A percentile compares a stretch with the other conserved stretches of the same genome.
These are phyloP conservation scores for Karalla daura DNA, from an alignment of 2,797 vertebrate species.

Conservation along the genomic window DNA sequence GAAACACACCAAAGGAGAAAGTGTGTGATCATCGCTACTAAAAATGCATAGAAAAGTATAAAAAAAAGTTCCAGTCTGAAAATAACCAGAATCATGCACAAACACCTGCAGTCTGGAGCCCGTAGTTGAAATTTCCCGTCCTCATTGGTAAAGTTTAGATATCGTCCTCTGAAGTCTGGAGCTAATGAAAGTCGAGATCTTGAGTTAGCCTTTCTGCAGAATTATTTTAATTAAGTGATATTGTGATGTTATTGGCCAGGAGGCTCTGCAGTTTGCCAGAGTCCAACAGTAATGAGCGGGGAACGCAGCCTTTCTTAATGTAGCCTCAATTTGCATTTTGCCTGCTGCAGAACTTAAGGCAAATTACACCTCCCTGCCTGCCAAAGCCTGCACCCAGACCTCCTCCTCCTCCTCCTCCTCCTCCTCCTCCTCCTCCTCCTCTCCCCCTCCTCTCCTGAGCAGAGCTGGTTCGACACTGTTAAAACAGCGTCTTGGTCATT, in stretches of 20 bases:
- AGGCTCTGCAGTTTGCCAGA: conserved; percentile 25
- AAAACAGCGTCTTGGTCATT: conserved; percentile 15
- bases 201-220: conserved; percentile 14
- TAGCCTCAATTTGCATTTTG: conserved; percentile 49
- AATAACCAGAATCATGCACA: background rate
- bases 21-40: conserved; percentile 17
- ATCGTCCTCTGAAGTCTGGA: conserved; percentile 18
- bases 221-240: conserved; percentile 35
- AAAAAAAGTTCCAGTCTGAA: background rate
- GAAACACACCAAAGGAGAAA: background rate
- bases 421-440: too few species aligned
- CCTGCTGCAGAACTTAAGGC: conserved; percentile 49
- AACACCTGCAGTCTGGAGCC: conserved; percentile 6
- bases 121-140: background rate
- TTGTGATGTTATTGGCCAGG: conserved; percentile 32
- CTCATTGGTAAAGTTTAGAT: conserved; percentile 18
- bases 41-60: background rate
- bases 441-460: conserved; percentile 19
- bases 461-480: conserved; percentile 24
- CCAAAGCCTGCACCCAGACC: conserved; percentile 45
- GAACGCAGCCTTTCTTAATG: conserved; percentile 34
- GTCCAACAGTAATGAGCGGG: conserved; percentile 39
- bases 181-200: conserved; percentile 17
- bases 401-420: too few species aligned
- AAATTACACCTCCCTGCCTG: conserved; percentile 35